phyloP scores from a whole-genome alignment of 2,797 vertebrate genomes.

The Esox lucius region DNA sequence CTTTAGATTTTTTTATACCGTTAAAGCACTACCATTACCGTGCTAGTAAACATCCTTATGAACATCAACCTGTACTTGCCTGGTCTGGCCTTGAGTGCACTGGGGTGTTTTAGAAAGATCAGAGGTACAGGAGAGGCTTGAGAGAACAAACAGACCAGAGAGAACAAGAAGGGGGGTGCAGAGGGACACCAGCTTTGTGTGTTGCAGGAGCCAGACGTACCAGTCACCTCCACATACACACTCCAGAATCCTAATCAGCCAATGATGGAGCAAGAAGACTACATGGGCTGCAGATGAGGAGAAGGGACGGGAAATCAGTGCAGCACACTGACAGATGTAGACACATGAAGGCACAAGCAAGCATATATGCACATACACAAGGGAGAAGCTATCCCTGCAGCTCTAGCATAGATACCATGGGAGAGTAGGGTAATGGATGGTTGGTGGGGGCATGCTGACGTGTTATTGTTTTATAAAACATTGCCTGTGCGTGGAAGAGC shows the following conservation, averaged over 20 bases:
- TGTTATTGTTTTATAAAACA: slow-evolving; percentile 88
- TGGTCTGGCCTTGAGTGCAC: slow-evolving; percentile 65
- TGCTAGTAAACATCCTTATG: too few species aligned
- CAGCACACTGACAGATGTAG: too few species aligned
- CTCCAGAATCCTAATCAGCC: slow-evolving; percentile 85
- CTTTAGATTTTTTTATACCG: slow-evolving; percentile 69
- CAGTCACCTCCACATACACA: slow-evolving; percentile 57
- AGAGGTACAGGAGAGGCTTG: neutral
- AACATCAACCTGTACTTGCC: neutral
- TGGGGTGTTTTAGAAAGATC: slow-evolving; percentile 53
- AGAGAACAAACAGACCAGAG: neutral
- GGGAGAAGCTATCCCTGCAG: slow-evolving; percentile 46
- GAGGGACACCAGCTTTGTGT: neutral
- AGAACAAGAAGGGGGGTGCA: neutral
- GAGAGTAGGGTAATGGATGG: slow-evolving; percentile 77
- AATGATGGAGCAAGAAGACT: neutral
- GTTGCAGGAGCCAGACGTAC: neutral
- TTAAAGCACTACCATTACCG: neutral
- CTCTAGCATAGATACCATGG: slow-evolving; percentile 53
- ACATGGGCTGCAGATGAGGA: too few species aligned
- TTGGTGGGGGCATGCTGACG: slow-evolving; percentile 70
- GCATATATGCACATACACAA: slow-evolving; percentile 31
- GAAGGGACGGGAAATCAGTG: too few species aligned
- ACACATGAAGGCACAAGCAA: slow-evolving; percentile 31
- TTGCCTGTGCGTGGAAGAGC: slow-evolving; percentile 76